phyloP scores from a whole-genome alignment of 2,888 invertebrate species.

The Globia sparganii region DNA sequence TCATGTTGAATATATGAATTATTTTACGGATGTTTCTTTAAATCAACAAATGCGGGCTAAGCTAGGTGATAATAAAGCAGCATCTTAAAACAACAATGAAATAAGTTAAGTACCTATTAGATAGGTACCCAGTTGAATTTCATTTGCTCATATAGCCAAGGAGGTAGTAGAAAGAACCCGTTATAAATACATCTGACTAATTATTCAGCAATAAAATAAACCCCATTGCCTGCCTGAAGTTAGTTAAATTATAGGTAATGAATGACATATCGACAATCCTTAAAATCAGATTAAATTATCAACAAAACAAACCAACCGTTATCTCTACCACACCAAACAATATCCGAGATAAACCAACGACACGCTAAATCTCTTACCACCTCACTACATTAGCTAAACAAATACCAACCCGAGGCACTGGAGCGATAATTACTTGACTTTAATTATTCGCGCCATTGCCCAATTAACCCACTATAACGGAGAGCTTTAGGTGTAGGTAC shows the following conservation, averaged over 20 bases:
- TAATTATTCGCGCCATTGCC: conserved; percentile 59
- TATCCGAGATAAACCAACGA: conserved; percentile 7
- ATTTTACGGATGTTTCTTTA: not conserved
- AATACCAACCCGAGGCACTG: conserved; percentile 22
- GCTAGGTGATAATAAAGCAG: no score
- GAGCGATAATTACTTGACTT: conserved; percentile 43
- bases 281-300: not conserved
- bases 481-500: conserved; percentile 20
- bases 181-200: not conserved
- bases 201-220: not conserved
- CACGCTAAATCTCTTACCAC: conserved; percentile 22
- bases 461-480: conserved; percentile 55
- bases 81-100: not conserved
- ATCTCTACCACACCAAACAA: not conserved
- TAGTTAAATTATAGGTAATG: not conserved
- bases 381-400: conserved; percentile 21
- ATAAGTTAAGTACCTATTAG: not conserved
- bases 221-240: not conserved
- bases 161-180: not conserved
- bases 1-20: conserved; percentile 2
- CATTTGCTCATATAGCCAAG: not conserved
- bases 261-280: no score
- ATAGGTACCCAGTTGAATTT: not conserved
- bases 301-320: not conserved
- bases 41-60: not conserved